Percentiles rank a stretch among this genome's conserved stretches.
These are phyloP conservation scores for Galagoides demidoff DNA, from an alignment of 2,797 vertebrate species.

Conservation along the genomic window DNA sequence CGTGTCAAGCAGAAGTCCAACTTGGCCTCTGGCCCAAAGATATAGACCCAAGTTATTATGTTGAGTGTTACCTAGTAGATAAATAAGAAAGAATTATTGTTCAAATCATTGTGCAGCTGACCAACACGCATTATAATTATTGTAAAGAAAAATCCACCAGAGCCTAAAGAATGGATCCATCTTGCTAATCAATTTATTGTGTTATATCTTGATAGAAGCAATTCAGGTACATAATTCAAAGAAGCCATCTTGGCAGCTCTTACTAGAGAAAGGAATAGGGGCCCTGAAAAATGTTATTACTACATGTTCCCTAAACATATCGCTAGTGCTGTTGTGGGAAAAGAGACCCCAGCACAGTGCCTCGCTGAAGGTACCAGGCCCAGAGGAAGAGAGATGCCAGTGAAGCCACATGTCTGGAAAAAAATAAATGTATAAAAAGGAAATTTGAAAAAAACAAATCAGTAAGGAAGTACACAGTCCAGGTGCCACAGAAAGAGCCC, in stretches of 20 bases:
- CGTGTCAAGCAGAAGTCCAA: constrained; percentile 81
- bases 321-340: neutral
- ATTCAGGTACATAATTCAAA: constrained; percentile 75
- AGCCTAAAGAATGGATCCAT: constrained; percentile 65
- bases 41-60: constrained; percentile 84
- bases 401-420: neutral
- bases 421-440: neutral
- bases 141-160: constrained; percentile 77
- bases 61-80: constrained; percentile 82
- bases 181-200: constrained; percentile 81
- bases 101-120: constrained; percentile 72
- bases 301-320: neutral
- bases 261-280: constrained; percentile 60
- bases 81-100: constrained; percentile 80
- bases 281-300: constrained; percentile 57
- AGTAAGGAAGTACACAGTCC: neutral
- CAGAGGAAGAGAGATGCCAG: neutral
- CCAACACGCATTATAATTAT: constrained; percentile 70
- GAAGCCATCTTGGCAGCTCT: constrained; percentile 63
- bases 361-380: neutral
- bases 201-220: constrained; percentile 79
- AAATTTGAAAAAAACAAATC: neutral
- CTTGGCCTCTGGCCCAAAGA: constrained; percentile 86
- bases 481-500: neutral
- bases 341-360: neutral